phyloP scores from a whole-genome alignment of 2,797 vertebrate species.

The Antrozous pallidus region DNA sequence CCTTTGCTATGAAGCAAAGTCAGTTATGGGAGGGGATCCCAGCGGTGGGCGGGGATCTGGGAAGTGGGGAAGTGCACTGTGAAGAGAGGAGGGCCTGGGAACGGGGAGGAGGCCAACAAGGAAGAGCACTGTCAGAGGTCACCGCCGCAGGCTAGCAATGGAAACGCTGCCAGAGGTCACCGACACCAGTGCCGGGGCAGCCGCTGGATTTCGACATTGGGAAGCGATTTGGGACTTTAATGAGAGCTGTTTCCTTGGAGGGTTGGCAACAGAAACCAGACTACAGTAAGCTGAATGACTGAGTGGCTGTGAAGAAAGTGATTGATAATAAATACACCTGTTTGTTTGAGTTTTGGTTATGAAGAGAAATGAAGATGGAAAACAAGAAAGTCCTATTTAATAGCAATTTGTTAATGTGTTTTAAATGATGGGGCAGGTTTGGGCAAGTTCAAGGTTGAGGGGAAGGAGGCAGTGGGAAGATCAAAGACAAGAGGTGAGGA shows the following conservation, averaged over 20 bases:
- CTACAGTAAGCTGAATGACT: background rate
- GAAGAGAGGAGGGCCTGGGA: background rate
- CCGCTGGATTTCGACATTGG: background rate
- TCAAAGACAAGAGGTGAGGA: background rate
- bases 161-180: background rate
- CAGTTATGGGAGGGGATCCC: background rate
- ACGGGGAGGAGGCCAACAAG: rapidly evolving
- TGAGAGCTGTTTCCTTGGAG: background rate
- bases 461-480: background rate
- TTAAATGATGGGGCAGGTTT: background rate
- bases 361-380: background rate
- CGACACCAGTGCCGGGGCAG: background rate
- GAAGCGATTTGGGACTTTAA: background rate
- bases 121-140: background rate
- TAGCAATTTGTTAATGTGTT: background rate
- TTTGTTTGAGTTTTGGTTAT: background rate
- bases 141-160: rapidly evolving
- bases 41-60: background rate
- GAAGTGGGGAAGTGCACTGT: background rate
- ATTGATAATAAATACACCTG: background rate
- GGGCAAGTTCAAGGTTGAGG: slow-evolving; percentile 1
- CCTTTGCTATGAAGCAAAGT: background rate
- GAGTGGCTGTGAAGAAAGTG: background rate
- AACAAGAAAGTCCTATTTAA: background rate
- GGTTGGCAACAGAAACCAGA: background rate